Evolutionary conservation across 2,888 invertebrate species (phyloP), one percentile per base, ranked within the genome.

Genomic region (Clistopyga incitator): DNA sequence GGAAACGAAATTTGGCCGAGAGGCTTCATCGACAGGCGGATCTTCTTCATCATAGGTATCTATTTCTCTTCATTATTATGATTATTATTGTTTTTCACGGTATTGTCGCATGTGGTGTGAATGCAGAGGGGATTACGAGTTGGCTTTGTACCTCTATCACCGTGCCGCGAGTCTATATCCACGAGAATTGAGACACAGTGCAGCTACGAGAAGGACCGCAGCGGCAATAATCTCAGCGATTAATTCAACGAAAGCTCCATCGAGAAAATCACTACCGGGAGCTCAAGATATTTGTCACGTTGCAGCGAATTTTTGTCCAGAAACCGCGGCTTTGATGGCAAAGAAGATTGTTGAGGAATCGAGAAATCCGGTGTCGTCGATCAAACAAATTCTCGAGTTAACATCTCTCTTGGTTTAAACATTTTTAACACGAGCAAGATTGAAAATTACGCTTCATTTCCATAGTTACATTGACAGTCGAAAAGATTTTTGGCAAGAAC

Each of bases 141-240:
- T 89, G 20, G 92, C 92, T 13, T 84, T 92, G 83, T 88, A 92
- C 20, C 84, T 92, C 13, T 92, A 92, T 84, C 89, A 92, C 75
- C 89, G 91, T 65, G 92, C 92, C 3, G 89, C 90, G 13, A 87
- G 72, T 18, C 77, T 88, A 8, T 89, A 85, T 78, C 91, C 92
- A 2, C 88, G 88, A 3, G 90, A 92, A 72, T 78, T 82, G 18
- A 88, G 85, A 42, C 91, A 92, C 78, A 74, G 61, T 10, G 87
- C 89, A 3, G 91, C 91, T 0, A 90, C 88, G 0, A 87, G 87
- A 61, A 86, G 89, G 34, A 88, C 90, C 25, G 87, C 87, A 18
- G 86, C 87, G 2, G 87, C 86, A 29, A 91, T 92, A 88, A 88
- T 77, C 85, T 87, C 88, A 65, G 88, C 88, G 59, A 87, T 88